These are phyloP conservation scores for Eupsilia transversa DNA, from an alignment of 2,888 invertebrate genomes.

Conservation along the genomic window DNA sequence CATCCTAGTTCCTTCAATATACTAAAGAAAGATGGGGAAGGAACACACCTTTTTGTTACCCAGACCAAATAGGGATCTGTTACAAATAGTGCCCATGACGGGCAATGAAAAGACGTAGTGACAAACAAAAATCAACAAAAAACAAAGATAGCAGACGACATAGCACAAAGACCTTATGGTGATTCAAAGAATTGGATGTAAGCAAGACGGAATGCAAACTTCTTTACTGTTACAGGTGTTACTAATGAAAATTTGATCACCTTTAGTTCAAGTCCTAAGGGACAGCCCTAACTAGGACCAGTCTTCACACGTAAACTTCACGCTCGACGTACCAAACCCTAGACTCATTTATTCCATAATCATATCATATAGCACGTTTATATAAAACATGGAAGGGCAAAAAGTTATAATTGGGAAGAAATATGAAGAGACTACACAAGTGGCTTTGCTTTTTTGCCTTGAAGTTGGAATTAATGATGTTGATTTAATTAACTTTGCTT, in stretches of 20 bases:
- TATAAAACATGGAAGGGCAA: constrained; percentile 46
- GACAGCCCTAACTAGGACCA: constrained; percentile 60
- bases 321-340: constrained; percentile 67
- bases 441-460: constrained; percentile 27
- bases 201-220: not conserved
- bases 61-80: constrained; percentile 39
- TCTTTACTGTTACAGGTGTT: constrained; percentile 19
- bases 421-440: constrained; percentile 46
- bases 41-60: constrained; percentile 27
- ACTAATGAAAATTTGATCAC: constrained; percentile 10
- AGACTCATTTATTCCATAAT: constrained; percentile 62
- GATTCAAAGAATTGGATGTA: constrained; percentile 29
- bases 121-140: constrained; percentile 19
- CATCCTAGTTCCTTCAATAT: constrained; percentile 33
- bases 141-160: constrained; percentile 25
- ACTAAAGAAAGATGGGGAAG: constrained; percentile 24
- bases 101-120: constrained; percentile 19
- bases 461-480: constrained; percentile 17
- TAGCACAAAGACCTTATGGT: not conserved
- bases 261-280: constrained; percentile 20
- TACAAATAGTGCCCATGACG: constrained; percentile 31
- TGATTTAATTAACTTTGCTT: constrained; percentile 23
- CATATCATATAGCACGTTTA: constrained; percentile 63
- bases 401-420: constrained; percentile 48
- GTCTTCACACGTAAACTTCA: constrained; percentile 69